phyloP scores from a whole-genome alignment of 2,797 vertebrate genomes.

The Macrochelys suwanniensis region DNA sequence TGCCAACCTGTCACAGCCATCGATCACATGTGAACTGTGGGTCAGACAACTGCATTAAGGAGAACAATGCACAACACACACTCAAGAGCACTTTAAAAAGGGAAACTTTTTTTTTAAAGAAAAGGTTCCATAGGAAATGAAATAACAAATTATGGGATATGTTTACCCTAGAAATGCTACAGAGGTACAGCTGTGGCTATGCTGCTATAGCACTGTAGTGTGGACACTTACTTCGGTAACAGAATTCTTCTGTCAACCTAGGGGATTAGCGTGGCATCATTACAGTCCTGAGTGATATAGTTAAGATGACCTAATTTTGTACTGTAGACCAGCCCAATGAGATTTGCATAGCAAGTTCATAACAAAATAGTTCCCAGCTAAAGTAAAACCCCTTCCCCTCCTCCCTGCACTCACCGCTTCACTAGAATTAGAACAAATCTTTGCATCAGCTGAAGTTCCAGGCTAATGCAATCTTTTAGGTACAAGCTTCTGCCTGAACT shows the following conservation, averaged over 20 bases:
- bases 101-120: background rate
- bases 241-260: background rate
- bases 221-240: background rate
- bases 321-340: background rate
- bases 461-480: background rate
- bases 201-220: background rate
- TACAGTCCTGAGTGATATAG: background rate
- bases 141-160: background rate
- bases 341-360: background rate
- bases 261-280: background rate
- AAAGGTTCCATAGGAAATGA: background rate
- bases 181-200: no score
- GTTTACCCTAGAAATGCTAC: background rate
- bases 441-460: background rate
- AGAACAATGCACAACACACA: background rate
- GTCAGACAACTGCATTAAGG: background rate
- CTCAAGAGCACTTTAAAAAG: background rate
- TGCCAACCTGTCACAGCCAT: background rate
- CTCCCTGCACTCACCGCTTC: background rate
- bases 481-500: background rate
- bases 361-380: background rate
- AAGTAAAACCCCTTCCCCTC: background rate
- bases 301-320: background rate
- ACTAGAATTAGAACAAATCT: background rate
- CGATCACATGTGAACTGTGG: background rate